Evolutionary conservation across 2,113 vertebrate species (phyloP).

Genomic region (Anthoscopus minutus): DNA sequence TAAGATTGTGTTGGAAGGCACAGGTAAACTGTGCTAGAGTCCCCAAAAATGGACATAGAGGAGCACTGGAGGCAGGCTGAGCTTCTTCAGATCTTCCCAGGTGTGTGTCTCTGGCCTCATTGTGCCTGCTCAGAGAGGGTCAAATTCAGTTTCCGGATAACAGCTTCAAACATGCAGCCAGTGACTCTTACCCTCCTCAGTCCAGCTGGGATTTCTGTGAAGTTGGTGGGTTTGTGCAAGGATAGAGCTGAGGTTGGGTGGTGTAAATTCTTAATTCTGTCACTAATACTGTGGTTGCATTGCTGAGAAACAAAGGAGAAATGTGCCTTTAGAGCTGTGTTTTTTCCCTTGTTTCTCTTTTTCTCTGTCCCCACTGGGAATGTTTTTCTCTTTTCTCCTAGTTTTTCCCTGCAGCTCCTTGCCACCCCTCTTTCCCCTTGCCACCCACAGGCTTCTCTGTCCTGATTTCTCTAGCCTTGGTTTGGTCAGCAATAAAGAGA

Average conservation of each 20-base stretch:
- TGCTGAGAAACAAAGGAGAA: constrained; percentile 15
- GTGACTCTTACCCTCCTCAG: background rate
- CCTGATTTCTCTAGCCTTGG: background rate
- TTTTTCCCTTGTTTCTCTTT: background rate
- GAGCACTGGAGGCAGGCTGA: background rate
- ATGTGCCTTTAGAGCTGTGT: background rate
- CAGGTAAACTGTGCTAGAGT: background rate
- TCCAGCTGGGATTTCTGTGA: background rate
- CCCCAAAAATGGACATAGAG: background rate
- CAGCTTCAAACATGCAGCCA: background rate
- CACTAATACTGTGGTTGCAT: background rate
- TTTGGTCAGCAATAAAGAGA: background rate
- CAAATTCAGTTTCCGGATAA: background rate
- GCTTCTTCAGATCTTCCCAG: background rate
- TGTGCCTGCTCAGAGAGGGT: background rate
- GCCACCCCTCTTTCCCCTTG: background rate
- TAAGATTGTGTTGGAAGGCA: background rate
- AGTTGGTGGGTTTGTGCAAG: background rate
- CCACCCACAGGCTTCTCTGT: background rate
- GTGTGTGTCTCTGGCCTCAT: background rate
- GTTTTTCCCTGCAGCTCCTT: background rate
- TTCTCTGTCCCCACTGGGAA: background rate
- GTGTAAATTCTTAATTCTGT: background rate
- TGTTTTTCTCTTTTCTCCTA: background rate
- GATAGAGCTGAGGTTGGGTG: background rate